Conservation (phyloP, 2,113 vertebrate species). For the Zingel zingel region DNA sequence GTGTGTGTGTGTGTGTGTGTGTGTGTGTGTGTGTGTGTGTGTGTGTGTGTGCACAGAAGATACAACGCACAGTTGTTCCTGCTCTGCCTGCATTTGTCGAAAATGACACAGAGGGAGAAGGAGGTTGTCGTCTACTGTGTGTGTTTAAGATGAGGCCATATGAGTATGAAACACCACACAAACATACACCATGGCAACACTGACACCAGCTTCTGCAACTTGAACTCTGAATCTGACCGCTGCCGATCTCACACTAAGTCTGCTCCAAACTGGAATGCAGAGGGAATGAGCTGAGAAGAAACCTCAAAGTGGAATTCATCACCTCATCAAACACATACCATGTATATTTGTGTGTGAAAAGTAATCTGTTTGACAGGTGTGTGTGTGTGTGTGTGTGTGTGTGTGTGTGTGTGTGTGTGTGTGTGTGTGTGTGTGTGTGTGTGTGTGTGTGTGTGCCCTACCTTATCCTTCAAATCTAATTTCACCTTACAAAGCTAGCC, state of each 20-base stretch:
- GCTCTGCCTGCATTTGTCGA: slow-evolving; percentile 16
- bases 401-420: neutral
- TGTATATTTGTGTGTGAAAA: slow-evolving; percentile 7
- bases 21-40: neutral
- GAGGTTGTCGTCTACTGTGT: neutral
- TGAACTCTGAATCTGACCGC: slow-evolving; percentile 22
- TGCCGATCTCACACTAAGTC: slow-evolving; percentile 6
- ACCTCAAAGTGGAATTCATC: slow-evolving; percentile 37
- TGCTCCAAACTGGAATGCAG: slow-evolving; percentile 34
- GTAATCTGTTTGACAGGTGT: slow-evolving; percentile 46
- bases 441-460: neutral
- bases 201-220: neutral
- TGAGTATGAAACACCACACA: neutral
- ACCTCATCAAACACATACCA: slow-evolving; percentile 38
- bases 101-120: slow-evolving; percentile 3
- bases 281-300: slow-evolving; percentile 18
- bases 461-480: slow-evolving; percentile 10
- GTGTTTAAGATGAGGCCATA: neutral
- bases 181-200: neutral
- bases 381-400: neutral
- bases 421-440: neutral
- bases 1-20: neutral
- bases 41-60: neutral
- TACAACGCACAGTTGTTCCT: slow-evolving; percentile 27
- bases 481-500: neutral